Conservation (phyloP, 2,797 vertebrate species). For the Psittacula derbiana region DNA sequence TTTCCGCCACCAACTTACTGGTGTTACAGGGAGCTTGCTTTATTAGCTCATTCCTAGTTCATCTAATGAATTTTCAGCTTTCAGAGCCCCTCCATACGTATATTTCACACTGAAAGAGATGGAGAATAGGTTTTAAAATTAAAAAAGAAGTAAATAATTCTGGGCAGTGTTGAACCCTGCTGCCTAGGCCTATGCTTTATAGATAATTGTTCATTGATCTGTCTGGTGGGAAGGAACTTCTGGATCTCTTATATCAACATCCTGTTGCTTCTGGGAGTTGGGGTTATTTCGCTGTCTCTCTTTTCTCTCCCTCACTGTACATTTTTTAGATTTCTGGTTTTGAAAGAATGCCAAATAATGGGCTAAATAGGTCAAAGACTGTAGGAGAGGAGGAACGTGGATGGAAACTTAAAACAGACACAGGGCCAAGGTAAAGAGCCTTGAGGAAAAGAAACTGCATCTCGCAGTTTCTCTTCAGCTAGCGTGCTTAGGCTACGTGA, state of each 20-base stretch:
- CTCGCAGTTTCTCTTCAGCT: neutral
- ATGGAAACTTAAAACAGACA: slow-evolving; percentile 16
- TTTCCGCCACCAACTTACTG: neutral
- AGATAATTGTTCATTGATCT: slow-evolving; percentile 60
- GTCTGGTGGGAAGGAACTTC: slow-evolving; percentile 11
- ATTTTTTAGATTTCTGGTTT: slow-evolving; percentile 23
- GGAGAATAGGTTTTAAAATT: slow-evolving; percentile 39
- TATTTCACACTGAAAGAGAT: slow-evolving; percentile 23
- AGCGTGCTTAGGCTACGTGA: neutral
- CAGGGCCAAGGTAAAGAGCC: neutral
- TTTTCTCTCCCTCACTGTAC: neutral
- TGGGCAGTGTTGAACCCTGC: neutral
- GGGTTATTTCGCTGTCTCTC: neutral
- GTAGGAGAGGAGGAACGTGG: slow-evolving; percentile 13
- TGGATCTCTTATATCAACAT: neutral
- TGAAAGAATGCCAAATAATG: slow-evolving; percentile 50
- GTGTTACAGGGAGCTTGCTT: neutral
- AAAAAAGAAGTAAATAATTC: slow-evolving; percentile 39
- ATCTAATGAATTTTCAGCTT: slow-evolving; percentile 42
- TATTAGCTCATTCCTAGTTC: slow-evolving; percentile 8
- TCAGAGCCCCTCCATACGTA: neutral
- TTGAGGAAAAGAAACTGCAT: neutral
- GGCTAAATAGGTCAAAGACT: slow-evolving; percentile 62
- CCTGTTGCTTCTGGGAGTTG: slow-evolving; percentile 13
- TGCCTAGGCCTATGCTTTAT: slow-evolving; percentile 5